Conservation (phyloP, 2,888 invertebrate species). For the Nomada goodeniana region DNA sequence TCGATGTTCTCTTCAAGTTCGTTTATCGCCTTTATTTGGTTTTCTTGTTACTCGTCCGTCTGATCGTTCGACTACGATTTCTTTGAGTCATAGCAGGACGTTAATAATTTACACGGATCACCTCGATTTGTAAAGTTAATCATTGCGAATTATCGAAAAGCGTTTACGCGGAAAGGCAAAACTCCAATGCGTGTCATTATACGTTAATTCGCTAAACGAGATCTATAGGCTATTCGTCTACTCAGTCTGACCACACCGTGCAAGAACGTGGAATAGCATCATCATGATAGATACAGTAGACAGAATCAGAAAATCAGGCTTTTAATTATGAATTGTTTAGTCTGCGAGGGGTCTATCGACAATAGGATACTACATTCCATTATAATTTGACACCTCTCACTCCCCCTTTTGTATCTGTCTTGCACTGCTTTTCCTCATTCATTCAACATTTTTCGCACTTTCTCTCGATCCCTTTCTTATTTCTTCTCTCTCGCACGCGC, state of each 20-base stretch:
- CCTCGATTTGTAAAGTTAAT: conserved; percentile 47
- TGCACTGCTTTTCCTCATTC: conserved; percentile 15
- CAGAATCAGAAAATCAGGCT: conserved; percentile 72
- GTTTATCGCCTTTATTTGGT: conserved; percentile 19
- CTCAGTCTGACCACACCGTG: conserved; percentile 73
- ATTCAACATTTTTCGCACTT: conserved; percentile 12
- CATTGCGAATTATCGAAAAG: conserved; percentile 45
- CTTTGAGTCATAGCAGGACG: conserved; percentile 3
- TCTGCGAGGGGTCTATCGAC: conserved; percentile 70
- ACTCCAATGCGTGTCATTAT: conserved; percentile 52
- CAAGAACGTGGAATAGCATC: conserved; percentile 71
- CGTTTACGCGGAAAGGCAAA: conserved; percentile 58
- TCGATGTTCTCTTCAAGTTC: conserved; percentile 20
- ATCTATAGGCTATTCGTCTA: conserved; percentile 66
- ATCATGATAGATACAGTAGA: conserved; percentile 70
- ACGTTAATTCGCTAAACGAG: conserved; percentile 55
- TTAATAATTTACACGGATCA: conserved; percentile 54
- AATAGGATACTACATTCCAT: conserved; percentile 52
- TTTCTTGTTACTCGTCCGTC: background rate
- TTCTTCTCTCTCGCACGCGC: background rate
- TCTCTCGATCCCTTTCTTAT: conserved; percentile 1
- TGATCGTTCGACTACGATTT: background rate
- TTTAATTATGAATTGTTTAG: conserved; percentile 53
- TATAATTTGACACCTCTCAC: conserved; percentile 17
- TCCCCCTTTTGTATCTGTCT: conserved; percentile 48